Percentiles rank a stretch among this genome's conserved stretches.
Evolutionary conservation across 2,797 vertebrate genomes (phyloP).

Genomic region (Thamnophis elegans): DNA sequence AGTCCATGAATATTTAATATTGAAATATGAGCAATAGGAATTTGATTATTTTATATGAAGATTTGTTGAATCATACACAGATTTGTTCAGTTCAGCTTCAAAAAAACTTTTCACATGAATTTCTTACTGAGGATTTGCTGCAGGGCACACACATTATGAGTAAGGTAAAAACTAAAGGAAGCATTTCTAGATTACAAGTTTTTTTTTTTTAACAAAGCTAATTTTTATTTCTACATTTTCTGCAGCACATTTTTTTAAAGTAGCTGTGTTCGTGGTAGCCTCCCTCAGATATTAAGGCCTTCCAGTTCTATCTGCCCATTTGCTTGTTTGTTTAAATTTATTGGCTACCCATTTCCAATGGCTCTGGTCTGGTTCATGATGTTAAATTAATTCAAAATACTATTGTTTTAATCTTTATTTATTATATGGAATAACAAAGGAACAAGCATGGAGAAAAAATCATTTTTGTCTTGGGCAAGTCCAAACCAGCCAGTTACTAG

Average conservation of each 20-base stretch:
- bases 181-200: background rate
- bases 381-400: background rate
- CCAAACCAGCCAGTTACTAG: background rate
- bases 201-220: background rate
- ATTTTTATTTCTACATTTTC: background rate
- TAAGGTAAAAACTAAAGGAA: background rate
- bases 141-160: background rate
- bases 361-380: background rate
- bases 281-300: background rate
- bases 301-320: background rate
- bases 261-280: background rate
- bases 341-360: background rate
- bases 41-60: background rate
- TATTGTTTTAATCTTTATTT: background rate
- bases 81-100: background rate
- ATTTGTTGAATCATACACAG: background rate
- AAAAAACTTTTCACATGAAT: background rate
- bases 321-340: background rate
- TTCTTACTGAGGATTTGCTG: background rate
- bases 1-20: background rate
- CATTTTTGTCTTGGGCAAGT: background rate
- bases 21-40: background rate
- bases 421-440: background rate
- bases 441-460: background rate
- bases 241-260: background rate